phyloP scores from a whole-genome alignment of 2,888 invertebrate genomes.

The Anticlea derivata region DNA sequence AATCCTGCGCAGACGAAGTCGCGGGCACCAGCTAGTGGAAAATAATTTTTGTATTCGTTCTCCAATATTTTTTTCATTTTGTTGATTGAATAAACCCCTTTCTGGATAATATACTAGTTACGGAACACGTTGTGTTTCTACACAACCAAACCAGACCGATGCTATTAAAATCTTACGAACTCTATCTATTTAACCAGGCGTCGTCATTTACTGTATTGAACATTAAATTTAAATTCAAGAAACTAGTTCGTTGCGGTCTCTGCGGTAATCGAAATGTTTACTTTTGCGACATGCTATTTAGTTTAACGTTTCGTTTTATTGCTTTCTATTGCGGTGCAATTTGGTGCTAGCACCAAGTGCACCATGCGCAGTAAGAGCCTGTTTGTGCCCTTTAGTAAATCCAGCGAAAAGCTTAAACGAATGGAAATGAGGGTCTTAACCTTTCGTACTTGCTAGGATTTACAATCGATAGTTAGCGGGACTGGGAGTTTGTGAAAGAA shows the following conservation, averaged over 20 bases:
- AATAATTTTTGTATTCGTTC: too few relatives aligned
- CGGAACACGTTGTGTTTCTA: too few relatives aligned
- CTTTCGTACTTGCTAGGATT: conserved; percentile 23
- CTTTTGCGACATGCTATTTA: neutral
- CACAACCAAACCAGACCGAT: too few relatives aligned
- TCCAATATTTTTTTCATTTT: too few relatives aligned
- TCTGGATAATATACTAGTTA: too few relatives aligned
- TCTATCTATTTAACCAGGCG: too few relatives aligned
- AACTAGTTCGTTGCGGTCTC: neutral
- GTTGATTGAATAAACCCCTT: too few relatives aligned
- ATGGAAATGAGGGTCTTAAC: conserved; percentile 36
- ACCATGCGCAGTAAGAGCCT: conserved; percentile 27
- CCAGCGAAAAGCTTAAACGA: conserved; percentile 28
- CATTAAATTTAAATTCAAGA: too few relatives aligned
- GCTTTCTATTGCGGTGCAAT: conserved; percentile 9
- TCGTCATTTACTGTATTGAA: too few relatives aligned
- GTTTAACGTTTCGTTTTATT: neutral
- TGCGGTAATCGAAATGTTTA: neutral
- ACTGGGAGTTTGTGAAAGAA: conserved; percentile 3
- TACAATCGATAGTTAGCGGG: conserved; percentile 10
- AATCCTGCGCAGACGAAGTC: too few relatives aligned
- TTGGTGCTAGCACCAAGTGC: conserved; percentile 16
- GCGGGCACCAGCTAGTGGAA: too few relatives aligned
- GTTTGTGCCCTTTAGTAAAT: conserved; percentile 30
- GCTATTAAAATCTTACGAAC: too few relatives aligned